Base-by-base conservation (phyloP, 2,113 vertebrate species). In the Puffinus mauretanicus region DNA sequence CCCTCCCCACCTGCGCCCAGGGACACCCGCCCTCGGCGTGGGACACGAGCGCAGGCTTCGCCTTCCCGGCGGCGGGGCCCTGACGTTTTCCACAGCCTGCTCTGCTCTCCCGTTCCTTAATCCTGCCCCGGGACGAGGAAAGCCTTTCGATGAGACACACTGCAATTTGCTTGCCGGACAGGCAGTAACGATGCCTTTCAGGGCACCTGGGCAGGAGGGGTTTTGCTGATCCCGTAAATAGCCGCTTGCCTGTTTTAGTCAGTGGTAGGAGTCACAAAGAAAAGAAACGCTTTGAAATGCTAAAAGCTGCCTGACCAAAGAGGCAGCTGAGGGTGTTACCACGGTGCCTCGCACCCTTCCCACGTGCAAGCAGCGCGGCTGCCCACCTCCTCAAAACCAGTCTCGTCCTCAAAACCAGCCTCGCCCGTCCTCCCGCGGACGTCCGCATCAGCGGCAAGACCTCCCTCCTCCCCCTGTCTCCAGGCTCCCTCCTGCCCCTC, bases 221-320 rank as follows among this genome's bases (percentile, higher is more conserved):
- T 66, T 91, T 13, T 92, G 92, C 86, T 77, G 92, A 71, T 80
- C 51, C 82, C 6, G 8, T 87, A 78, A 94, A 96, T 80, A 87
- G 51, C 79, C 3, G 5, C 47, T 77, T 12, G 42, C 57, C 94
- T 82, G 34, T 86, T 94, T 73, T 15, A 90, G 65, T 65, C 90
- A 44, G 54, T 16, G 58, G 86, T 66, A 66, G 94, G 90, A 95
- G 88, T 93, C 90, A 89, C 86, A 94, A 95, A 94, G 81, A 52
- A 57, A 60, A 79, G 46, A 47, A 93, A 54, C 0, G 10, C 94
- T 97, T 96, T 96, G 96, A 97, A 96, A 94, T 96, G 96, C 92
- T 90, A 92, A 96, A 87, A 90, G 79, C 72, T 85, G 77, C 95
- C 95, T 70, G 93, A 40, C 57, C 51, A 8, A 87, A 88, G 93